Evolutionary conservation across 2,113 vertebrate species (phyloP).

Genomic region (Apistogramma diplotaenia): DNA sequence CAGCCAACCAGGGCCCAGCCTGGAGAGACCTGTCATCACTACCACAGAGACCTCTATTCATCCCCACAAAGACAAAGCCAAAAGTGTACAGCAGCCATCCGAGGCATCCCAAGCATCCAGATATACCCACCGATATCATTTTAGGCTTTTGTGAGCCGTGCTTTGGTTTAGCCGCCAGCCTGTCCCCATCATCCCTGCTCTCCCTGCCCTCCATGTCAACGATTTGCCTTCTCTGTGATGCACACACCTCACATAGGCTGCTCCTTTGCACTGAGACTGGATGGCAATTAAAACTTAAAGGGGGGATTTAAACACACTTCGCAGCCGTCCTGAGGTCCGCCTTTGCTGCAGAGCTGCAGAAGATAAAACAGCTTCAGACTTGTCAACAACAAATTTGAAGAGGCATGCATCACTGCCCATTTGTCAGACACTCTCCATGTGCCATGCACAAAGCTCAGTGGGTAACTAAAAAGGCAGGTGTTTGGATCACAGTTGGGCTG

Average conservation of each 20-base stretch:
- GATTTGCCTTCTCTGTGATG: neutral
- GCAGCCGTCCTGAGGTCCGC: neutral
- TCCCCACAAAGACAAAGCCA: conserved; percentile 73
- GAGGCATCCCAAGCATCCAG: conserved; percentile 75
- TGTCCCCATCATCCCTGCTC: neutral
- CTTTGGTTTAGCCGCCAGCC: conserved; percentile 42
- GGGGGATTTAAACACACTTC: neutral
- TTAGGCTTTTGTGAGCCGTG: conserved; percentile 60
- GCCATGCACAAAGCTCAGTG: neutral
- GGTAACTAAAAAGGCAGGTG: neutral
- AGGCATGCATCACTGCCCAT: neutral
- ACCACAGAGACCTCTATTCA: conserved; percentile 80
- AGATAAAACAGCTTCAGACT: neutral
- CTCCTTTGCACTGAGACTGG: neutral
- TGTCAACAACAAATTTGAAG: neutral
- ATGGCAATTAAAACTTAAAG: neutral
- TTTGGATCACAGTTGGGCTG: neutral
- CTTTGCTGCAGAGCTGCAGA: neutral
- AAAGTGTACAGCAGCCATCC: conserved; percentile 74
- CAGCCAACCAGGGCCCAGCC: conserved; percentile 58
- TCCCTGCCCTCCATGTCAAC: conserved; percentile 11
- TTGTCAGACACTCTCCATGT: neutral
- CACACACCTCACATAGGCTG: neutral
- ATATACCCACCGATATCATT: conserved; percentile 76
- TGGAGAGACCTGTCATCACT: conserved; percentile 74